A percentile compares a stretch with the other conserved stretches of the same genome.
phyloP scores from a whole-genome alignment of 1,140 invertebrate species.

The Cotesia vestalis region DNA sequence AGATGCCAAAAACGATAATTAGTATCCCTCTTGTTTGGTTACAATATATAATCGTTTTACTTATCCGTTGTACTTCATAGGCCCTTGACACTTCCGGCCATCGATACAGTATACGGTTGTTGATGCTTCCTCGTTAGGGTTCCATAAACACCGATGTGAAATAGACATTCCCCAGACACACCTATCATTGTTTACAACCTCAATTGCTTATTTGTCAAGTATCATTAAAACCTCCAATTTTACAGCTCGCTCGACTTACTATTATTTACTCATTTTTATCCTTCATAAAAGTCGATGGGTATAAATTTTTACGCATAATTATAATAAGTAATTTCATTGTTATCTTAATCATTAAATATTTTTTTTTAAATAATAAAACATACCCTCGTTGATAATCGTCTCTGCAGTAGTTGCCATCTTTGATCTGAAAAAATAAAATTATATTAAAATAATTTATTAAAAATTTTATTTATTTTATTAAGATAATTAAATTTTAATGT shows the following conservation, averaged over 20 bases:
- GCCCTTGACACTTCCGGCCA: slow-evolving; percentile 12
- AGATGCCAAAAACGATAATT: background rate
- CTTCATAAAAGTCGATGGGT: background rate
- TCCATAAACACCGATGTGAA: background rate
- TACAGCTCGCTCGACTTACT: slow-evolving; percentile 20
- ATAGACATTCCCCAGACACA: slow-evolving; percentile 5
- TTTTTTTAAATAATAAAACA: slow-evolving; percentile 36
- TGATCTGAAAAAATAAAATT: slow-evolving; percentile 14
- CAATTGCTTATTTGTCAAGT: background rate
- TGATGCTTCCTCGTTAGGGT: slow-evolving; percentile 16
- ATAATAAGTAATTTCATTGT: background rate
- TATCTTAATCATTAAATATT: background rate
- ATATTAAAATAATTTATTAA: background rate
- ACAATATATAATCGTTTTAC: slow-evolving; percentile 43
- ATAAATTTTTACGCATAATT: background rate
- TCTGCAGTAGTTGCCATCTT: slow-evolving; percentile 53
- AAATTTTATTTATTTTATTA: slow-evolving; percentile 10
- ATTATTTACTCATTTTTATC: background rate
- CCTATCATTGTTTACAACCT: slow-evolving; percentile 6
- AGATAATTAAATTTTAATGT: background rate
- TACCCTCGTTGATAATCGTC: slow-evolving; percentile 46
- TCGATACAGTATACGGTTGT: slow-evolving; percentile 15
- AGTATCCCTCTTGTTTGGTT: slow-evolving; percentile 23
- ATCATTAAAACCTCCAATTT: slow-evolving; percentile 14
- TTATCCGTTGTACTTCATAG: slow-evolving; percentile 38